Evolutionary conservation across 53 echinoderm and acorn worm species (phyloP), one percentile per base, ranked within the genome.

Genomic region (Holothuria scabra): DNA sequence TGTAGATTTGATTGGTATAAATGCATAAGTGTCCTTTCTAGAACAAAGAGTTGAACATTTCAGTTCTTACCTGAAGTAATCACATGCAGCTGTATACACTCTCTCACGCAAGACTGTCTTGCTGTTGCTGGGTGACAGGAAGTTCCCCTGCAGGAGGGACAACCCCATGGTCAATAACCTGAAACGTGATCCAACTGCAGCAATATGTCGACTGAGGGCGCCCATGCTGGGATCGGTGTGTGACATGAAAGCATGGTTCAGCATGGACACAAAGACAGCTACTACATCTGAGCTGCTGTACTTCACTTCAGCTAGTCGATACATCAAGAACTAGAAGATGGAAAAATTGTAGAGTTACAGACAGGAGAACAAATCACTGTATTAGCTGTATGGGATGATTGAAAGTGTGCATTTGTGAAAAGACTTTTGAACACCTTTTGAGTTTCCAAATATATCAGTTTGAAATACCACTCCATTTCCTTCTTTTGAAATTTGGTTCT

Each of bases 31-130:
- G 41, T 41, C 41, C 41, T 5, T 5, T 10, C 3, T 8, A 10
- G 41, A 41, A 10, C 0, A 41, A 41, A 41, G 41, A 41, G 18
- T 52, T 52, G 2, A 1, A 14, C 14, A 52, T 52, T 52, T 52
- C 52, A 52, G 3, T 2, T 18, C 88, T 86, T 76, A 91, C 95
- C 93, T 97, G 84, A 97, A 97, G 80, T 92, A 94, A 71, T 97
- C 97, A 87, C 94, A 97, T 30, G 92, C 94, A 19, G 97, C 84
- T 24, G 94, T 88, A 65, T 97, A 97, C 58, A 97, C 92, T 69
- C 97, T 80, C 58, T 97, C 97, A 58, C 97, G 90, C 64, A 97
- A 74, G 46, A 92, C 97, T 59, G 92, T 97, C 90, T 94, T 97
- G 57, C 65, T 86, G 25, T 90, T 92, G 29, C 80, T 86, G 28